Evolutionary conservation across 2,888 invertebrate species (phyloP).

Genomic region (Drosophila neutralis): DNA sequence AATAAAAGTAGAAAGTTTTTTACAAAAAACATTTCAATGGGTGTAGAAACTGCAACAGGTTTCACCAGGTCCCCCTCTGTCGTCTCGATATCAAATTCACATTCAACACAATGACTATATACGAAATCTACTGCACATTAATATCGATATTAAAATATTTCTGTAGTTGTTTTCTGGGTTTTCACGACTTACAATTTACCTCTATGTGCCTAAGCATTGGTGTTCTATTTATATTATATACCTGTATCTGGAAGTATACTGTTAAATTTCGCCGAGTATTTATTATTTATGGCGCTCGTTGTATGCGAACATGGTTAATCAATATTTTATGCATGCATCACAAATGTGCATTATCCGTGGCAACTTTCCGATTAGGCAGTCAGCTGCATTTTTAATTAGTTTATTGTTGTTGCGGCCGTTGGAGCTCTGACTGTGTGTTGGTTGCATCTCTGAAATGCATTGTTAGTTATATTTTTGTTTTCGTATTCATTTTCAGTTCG

Average conservation of each 20-base stretch:
- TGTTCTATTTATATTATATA: neutral
- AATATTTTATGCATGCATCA: neutral
- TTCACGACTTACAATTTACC: neutral
- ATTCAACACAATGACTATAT: no score
- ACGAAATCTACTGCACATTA: no score
- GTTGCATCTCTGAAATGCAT: conserved; percentile 42
- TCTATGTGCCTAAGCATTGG: neutral
- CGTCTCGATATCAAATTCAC: no score
- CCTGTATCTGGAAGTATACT: neutral
- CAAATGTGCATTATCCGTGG: conserved; percentile 18
- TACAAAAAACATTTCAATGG: no score
- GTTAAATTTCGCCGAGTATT: neutral
- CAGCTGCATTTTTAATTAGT: conserved; percentile 65
- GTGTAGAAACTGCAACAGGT: no score
- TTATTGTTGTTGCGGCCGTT: conserved; percentile 48
- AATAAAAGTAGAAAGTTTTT: no score
- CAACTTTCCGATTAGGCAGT: conserved; percentile 49
- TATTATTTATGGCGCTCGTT: neutral
- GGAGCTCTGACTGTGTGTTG: conserved; percentile 21
- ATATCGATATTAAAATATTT: no score
- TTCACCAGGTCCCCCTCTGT: no score
- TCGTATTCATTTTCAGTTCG: conserved; percentile 73
- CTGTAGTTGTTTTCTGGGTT: neutral
- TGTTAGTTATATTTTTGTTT: conserved; percentile 53
- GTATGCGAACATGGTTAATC: conserved; percentile 1